Base-by-base conservation (phyloP, 2,797 vertebrate genomes). In the Mormyrus hasselquistii region DNA sequence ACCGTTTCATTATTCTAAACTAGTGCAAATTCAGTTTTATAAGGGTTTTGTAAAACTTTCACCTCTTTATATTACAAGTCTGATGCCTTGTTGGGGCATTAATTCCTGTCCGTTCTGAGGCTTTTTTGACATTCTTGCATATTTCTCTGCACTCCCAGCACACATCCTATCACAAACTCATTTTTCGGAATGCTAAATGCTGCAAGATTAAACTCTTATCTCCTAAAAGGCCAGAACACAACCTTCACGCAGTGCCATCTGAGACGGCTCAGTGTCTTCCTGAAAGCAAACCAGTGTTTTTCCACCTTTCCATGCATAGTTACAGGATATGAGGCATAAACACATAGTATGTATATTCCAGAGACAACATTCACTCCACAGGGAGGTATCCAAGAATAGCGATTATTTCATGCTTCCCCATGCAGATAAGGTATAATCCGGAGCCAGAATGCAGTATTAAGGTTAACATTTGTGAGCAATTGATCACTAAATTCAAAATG, bases 201-300 rank as follows among this genome's bases (percentile, higher is more conserved):
- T 88, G 90, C 73, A 88, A 90, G 82, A 86, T 89, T 84, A 92
- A 91, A 76, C 25, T 87, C 92, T 96, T 95, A 96, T 96, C 96
- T 95, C 69, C 93, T 93, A 38, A 94, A 96, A 96, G 96, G 95
- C 95, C 95, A 94, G 93, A 92, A 29, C 92, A 90, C 90, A 93
- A 93, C 94, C 94, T 91, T 94, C 92, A 89, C 87, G 85, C 79
- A 88, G 65, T 83, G 57, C 62, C 84, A 91, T 90, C 69, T 73
- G 25, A 73, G 69, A 73, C 0, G 8, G 88, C 87, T 82, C 83
- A 89, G 87, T 90, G 88, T 92, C 91, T 90, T 83, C 93, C 93
- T 93, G 88, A 94, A 93, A 93, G 92, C 73, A 90, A 89, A 93
- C 86, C 6, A 41, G 2, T 44, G 1, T 83, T 79, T 76, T 4